Evolutionary conservation across 2,888 invertebrate species (phyloP), one percentile per base, ranked within the genome.

Genomic region (Chaitophorus viminalis): DNA sequence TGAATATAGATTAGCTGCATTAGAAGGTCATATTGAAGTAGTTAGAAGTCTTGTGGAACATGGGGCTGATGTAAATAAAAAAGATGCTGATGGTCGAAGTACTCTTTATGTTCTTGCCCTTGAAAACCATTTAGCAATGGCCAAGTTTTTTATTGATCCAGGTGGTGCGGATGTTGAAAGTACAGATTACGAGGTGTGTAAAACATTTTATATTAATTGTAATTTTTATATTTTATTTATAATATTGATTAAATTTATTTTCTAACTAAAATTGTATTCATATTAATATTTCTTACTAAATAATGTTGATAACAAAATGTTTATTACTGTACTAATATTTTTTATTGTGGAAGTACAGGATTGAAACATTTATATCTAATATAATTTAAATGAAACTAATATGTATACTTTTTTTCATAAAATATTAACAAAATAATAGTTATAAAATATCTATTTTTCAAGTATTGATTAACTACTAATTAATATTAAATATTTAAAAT

Each of bases 41-140:
- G 95, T 95, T 5, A 93, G 94, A 81, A 93, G 95, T 82, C 92
- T 98, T 85, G 91, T 95, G 82, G 92, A 94, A 82, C 94, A 95
- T 90, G 95, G 95, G 82, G 96, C 97, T 11, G 97, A 97, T 92
- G 94, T 95, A 3, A 96, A 98, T 92, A 95, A 96, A 72, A 94
- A 95, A 91, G 98, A 98, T 92, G 97, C 98, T 0, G 98, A 99
- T 92, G 95, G 97, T 0, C 93, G 98, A 78, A 97, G 97, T 90
- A 97, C 98, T 0, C 93, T 99, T 46, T 98, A 99, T 91, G 96
- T 98, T 86, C 93, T 98, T 84, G 97, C 98, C 6, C 92, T 97
- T 90, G 97, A 97, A 92, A 97, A 97, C 92, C 93, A 97, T 89
- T 92, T 96, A 89, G 94, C 95, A 25, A 96, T 96, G 94, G 96